A percentile compares a stretch with the other conserved stretches of the same genome.
phyloP scores from a whole-genome alignment of 2,888 invertebrate genomes.

The Sipha maydis region DNA sequence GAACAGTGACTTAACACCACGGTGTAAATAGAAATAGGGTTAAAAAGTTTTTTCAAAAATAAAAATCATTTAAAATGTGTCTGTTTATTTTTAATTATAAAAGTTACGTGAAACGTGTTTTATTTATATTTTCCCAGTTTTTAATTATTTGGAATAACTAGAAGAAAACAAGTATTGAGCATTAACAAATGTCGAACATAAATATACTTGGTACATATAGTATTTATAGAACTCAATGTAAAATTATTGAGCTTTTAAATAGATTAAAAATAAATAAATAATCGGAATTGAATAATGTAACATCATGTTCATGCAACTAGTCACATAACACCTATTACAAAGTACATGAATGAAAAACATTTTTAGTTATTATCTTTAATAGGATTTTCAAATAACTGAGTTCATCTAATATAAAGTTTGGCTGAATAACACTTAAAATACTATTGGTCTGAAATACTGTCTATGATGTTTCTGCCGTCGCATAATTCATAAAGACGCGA shows the following conservation, averaged over 20 bases:
- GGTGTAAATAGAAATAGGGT: conserved; percentile 8
- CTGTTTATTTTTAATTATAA: conserved; percentile 35
- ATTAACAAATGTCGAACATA: conserved; percentile 8
- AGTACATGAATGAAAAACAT: neutral
- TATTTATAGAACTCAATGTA: conserved; percentile 18
- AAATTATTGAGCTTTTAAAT: conserved; percentile 53
- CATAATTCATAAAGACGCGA: too few relatives aligned
- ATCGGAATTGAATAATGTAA: conserved; percentile 32
- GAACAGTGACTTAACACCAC: conserved; percentile 22
- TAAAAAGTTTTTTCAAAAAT: neutral
- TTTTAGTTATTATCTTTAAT: conserved; percentile 5
- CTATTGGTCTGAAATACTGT: neutral
- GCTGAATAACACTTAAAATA: neutral
- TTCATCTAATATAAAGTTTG: neutral
- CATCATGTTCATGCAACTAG: neutral
- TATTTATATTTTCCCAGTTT: neutral
- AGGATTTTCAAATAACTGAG: conserved; percentile 1
- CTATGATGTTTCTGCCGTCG: too few relatives aligned
- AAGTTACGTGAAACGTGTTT: conserved; percentile 26
- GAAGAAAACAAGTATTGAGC: neutral
- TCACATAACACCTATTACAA: neutral
- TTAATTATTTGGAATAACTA: conserved; percentile 34
- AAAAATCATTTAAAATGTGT: conserved; percentile 33
- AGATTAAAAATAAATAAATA: conserved; percentile 52
- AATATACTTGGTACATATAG: neutral